Conservation (phyloP, 2,888 invertebrate species). For the Zelleria hepariella region DNA sequence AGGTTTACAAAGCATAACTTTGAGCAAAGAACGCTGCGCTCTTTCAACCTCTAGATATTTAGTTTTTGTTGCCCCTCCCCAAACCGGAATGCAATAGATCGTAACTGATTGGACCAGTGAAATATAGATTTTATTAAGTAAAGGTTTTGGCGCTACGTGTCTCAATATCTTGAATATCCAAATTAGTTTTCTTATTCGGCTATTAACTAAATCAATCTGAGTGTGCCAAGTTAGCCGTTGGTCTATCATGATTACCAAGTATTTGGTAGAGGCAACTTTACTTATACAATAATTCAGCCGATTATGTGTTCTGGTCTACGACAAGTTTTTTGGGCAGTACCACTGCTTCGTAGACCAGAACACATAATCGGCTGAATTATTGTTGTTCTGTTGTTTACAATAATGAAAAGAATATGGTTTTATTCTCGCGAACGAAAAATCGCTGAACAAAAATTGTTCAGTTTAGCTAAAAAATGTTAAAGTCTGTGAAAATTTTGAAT, state of each 20-base stretch:
- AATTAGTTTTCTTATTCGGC: slow-evolving; percentile 4
- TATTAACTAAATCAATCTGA: neutral
- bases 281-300: too few relatives aligned
- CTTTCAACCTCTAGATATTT: slow-evolving; percentile 8
- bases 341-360: too few relatives aligned
- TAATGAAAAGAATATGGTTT: too few relatives aligned
- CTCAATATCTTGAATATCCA: slow-evolving; percentile 7
- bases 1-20: too few relatives aligned
- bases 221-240: neutral
- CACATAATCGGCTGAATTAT: too few relatives aligned
- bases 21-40: slow-evolving; percentile 11
- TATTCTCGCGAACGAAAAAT: too few relatives aligned
- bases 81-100: slow-evolving; percentile 10
- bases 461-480: too few relatives aligned
- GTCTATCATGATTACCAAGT: slow-evolving; percentile 6
- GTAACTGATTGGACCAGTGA: slow-evolving; percentile 8
- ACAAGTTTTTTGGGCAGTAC: too few relatives aligned
- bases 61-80: slow-evolving; percentile 14
- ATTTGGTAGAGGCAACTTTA: slow-evolving; percentile 1
- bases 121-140: slow-evolving; percentile 10
- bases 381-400: too few relatives aligned
- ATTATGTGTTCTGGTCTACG: too few relatives aligned
- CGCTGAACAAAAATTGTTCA: too few relatives aligned
- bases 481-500: too few relatives aligned
- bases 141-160: neutral